These are phyloP conservation scores for Eristalis arbustorum DNA, from an alignment of 2,888 invertebrate genomes.

Conservation along the genomic window DNA sequence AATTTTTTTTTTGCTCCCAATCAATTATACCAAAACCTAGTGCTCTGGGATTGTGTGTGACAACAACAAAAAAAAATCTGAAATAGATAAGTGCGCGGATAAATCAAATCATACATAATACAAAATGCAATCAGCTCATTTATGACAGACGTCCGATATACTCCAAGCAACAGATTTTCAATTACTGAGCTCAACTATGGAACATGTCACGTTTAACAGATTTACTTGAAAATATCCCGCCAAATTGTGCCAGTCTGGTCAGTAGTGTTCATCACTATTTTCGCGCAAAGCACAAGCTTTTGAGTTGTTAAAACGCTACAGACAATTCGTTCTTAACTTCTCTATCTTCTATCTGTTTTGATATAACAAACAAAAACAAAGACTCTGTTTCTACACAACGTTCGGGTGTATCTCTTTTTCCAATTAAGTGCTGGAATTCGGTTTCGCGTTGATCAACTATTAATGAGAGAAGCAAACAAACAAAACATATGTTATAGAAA, in stretches of 20 bases:
- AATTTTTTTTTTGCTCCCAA: not conserved
- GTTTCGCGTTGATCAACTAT: slow-evolving; percentile 62
- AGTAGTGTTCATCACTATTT: slow-evolving; percentile 71
- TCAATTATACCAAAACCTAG: not conserved
- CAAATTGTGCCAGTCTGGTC: slow-evolving; percentile 72
- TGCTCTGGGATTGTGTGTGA: not conserved
- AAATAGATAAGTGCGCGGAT: slow-evolving; percentile 47
- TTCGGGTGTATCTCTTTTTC: slow-evolving; percentile 49
- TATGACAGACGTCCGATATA: slow-evolving; percentile 59
- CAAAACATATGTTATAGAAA: slow-evolving; percentile 4
- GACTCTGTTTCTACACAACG: slow-evolving; percentile 45
- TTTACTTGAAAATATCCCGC: slow-evolving; percentile 72
- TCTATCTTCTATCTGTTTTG: not conserved
- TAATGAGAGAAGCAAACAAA: slow-evolving; percentile 19
- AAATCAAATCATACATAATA: slow-evolving; percentile 14
- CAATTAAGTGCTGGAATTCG: slow-evolving; percentile 53
- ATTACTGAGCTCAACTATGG: slow-evolving; percentile 70
- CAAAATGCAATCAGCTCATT: slow-evolving; percentile 64
- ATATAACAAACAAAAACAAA: not conserved
- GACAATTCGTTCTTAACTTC: not conserved
- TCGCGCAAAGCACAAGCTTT: slow-evolving; percentile 72
- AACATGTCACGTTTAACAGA: slow-evolving; percentile 72
- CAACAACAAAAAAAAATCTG: not conserved
- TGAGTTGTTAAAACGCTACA: slow-evolving; percentile 36
- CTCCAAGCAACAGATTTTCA: slow-evolving; percentile 56